These are phyloP conservation scores for Cenopis cana DNA, from an alignment of 2,888 invertebrate genomes.

Conservation along the genomic window DNA sequence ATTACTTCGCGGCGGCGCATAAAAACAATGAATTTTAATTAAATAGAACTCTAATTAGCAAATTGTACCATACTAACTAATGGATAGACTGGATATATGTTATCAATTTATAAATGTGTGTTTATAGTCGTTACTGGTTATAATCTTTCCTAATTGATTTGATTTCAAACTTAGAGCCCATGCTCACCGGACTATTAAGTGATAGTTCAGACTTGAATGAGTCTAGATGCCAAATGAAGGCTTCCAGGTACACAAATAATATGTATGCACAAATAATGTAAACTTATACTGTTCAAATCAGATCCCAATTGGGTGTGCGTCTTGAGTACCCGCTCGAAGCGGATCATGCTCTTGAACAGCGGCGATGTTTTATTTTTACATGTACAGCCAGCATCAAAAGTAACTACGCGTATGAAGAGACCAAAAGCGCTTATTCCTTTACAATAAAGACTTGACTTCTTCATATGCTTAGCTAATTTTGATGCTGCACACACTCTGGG, in stretches of 20 bases:
- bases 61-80: background rate
- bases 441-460: no score
- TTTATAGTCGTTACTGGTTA: background rate
- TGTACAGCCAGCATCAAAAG: no score
- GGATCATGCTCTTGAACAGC: no score
- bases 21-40: no score
- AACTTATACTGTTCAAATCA: conserved; percentile 1
- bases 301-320: background rate
- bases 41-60: no score
- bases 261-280: conserved; percentile 8
- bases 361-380: no score
- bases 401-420: no score
- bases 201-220: background rate
- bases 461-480: no score
- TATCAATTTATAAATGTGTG: background rate
- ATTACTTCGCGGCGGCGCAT: no score
- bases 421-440: no score
- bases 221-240: conserved; percentile 36
- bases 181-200: background rate
- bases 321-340: no score
- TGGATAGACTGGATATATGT: background rate
- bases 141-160: background rate
- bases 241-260: conserved; percentile 18
- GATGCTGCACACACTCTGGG: no score
- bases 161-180: background rate